These are phyloP conservation scores for Proteles cristata DNA, from an alignment of 2,113 vertebrate genomes.

Conservation along the genomic window DNA sequence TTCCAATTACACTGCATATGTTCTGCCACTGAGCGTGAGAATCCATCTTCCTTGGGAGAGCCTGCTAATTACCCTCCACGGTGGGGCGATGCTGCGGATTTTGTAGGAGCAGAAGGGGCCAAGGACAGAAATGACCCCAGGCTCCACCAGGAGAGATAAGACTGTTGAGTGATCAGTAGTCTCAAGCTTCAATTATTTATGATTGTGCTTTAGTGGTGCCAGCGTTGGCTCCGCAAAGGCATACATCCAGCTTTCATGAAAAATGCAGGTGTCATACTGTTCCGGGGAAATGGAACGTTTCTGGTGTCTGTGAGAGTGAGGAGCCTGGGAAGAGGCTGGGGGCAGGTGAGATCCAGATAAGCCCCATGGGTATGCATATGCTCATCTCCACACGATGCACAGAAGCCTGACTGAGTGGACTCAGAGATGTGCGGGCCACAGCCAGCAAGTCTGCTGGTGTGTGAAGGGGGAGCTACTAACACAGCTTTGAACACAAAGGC, in stretches of 20 bases:
- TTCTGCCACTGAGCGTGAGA: neutral
- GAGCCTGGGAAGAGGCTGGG: neutral
- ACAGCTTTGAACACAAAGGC: neutral
- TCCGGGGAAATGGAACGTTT: neutral
- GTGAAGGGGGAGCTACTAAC: no score
- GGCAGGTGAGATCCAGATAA: neutral
- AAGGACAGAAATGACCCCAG: neutral
- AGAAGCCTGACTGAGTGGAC: neutral
- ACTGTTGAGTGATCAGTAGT: neutral
- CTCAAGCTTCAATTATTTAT: neutral
- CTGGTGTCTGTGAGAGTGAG: neutral
- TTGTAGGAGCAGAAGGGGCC: neutral
- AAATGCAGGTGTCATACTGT: neutral
- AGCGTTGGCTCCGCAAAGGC: neutral
- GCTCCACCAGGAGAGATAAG: neutral
- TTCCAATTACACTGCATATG: neutral
- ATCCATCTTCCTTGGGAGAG: neutral
- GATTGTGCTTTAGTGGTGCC: neutral
- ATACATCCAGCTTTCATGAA: neutral
- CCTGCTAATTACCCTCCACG: neutral
- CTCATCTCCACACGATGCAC: neutral
- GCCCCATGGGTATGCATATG: fast-evolving
- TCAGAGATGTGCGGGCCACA: no score
- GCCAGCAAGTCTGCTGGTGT: fast-evolving
- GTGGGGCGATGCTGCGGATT: neutral